Evolutionary conservation across 2,888 invertebrate species (phyloP), one percentile per base, ranked within the genome.

Genomic region (Machimus atricapillus): DNA sequence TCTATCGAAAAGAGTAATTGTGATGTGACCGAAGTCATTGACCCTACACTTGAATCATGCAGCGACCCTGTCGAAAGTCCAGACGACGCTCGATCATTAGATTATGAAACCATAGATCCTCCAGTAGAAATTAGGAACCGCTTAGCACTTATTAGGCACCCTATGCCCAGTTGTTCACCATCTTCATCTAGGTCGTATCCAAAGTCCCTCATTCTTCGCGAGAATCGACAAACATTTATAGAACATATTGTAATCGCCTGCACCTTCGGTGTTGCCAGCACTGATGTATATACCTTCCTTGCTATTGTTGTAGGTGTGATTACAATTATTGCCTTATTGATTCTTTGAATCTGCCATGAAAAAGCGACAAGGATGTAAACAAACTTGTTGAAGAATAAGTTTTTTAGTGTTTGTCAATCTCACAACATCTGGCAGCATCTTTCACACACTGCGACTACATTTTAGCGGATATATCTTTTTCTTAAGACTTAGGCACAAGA

Each of bases 221-320:
- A 87, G 2, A 78, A 85, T 89, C 89, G 90, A 86, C 90, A 91
- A 90, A 91, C 92, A 86, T 90, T 91, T 88, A 90, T 92, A 88
- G 91, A 95, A 93, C 94, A 94, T 91, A 93, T 96, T 93, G 94
- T 95, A 93, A 94, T 96, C 94, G 96, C 96, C 94, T 96, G 96
- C 93, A 94, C 96, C 91, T 95, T 96, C 93, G 95, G 96, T 91
- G 93, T 96, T 92, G 95, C 95, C 91, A 95, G 95, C 90, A 93
- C 95, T 93, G 96, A 96, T 93, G 94, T 95, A 93, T 94, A 96
- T 93, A 95, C 96, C 91, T 93, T 96, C 92, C 94, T 96, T 92
- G 95, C 96, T 92, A 94, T 96, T 91, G 93, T 96, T 92, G 94
- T 96, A 92, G 96, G 96, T 91, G 94, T 96, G 90, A 93, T 96